Evolutionary conservation across 2,797 vertebrate species (phyloP), one percentile per base, ranked within the genome.

Genomic region (Microctenopoma stevenorrisi): DNA sequence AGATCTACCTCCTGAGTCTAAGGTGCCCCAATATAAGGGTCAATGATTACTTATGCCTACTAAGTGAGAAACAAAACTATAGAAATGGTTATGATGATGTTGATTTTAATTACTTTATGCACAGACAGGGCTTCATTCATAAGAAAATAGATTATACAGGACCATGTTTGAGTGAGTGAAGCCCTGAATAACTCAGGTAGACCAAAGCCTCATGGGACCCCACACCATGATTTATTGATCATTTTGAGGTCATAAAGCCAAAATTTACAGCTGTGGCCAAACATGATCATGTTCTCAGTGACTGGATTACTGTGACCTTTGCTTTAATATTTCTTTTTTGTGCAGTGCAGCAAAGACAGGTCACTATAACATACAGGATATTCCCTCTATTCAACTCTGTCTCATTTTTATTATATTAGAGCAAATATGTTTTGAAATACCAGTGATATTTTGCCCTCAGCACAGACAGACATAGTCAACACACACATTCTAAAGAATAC

Each of bases 141-240:
- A 30, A 30, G 5, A 30, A 54, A n/a, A 67, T 35, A 63, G 33
- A 74, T 69, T 37, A 61, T 26, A 48, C 28, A 51, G 22, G 40
- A 28, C 38, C 26, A 33, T 51, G 50, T 43, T 40, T 28, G 28
- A 67, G 28, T 42, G 30, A 57, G 25, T 5, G 18, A 57, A 56
- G 35, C 47, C 25, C 40, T 77, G 46, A 72, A 58, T 71, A 62
- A 66, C 66, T 66, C 16, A 62, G 16, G 7, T 28, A 13, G 37
- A 49, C 35, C 18, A 33, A 10, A 52, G 15, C 14, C 38, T 56
- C 22, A 71, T 11, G 13, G 43, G 16, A 5, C 12, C 28, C 50
- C 28, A 61, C 55, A 55, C 26, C 3, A 33, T 5, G 35, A 30
- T 46, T 51, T 68, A 58, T 18, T 12, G 40, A 47, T 16, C 46